Percentiles rank a stretch among this genome's conserved stretches.
phyloP scores from a whole-genome alignment of 2,888 invertebrate genomes.

The Heliconius charithonia region DNA sequence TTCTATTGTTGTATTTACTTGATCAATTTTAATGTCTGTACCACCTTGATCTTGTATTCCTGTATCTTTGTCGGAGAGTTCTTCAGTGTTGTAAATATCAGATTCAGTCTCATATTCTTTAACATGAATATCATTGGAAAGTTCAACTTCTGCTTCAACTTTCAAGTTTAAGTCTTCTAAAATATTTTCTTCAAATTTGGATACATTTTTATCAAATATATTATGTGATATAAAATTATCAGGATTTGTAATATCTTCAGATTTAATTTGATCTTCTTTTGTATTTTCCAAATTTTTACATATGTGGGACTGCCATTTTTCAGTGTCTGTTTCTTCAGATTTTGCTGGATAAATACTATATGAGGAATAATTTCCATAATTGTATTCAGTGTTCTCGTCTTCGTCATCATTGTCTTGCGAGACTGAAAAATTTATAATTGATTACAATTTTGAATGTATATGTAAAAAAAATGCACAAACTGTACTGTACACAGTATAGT shows the following conservation, averaged over 20 bases:
- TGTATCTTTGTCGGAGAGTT: constrained; percentile 37
- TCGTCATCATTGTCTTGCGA: constrained; percentile 75
- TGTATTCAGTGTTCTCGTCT: constrained; percentile 62
- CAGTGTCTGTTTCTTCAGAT: constrained; percentile 45
- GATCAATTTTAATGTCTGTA: constrained; percentile 32
- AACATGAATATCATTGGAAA: constrained; percentile 38
- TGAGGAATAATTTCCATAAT: constrained; percentile 67
- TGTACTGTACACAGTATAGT: neutral
- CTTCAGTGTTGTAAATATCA: constrained; percentile 39
- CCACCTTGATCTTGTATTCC: constrained; percentile 47
- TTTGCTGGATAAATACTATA: constrained; percentile 59
- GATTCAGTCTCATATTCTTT: constrained; percentile 40
- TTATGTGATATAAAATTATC: constrained; percentile 35
- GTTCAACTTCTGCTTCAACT: constrained; percentile 44
- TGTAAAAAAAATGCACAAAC: neutral
- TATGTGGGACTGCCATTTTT: constrained; percentile 45
- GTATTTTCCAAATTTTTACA: constrained; percentile 40
- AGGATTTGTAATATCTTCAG: constrained; percentile 46
- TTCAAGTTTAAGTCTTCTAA: constrained; percentile 52
- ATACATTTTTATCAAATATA: constrained; percentile 29
- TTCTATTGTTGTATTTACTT: neutral
- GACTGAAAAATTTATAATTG: constrained; percentile 56
- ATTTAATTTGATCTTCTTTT: constrained; percentile 46
- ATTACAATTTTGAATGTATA: constrained; percentile 1
- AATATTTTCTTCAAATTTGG: constrained; percentile 47